Evolutionary conservation across 2,113 vertebrate species (phyloP).

Genomic region (Aix galericulata): DNA sequence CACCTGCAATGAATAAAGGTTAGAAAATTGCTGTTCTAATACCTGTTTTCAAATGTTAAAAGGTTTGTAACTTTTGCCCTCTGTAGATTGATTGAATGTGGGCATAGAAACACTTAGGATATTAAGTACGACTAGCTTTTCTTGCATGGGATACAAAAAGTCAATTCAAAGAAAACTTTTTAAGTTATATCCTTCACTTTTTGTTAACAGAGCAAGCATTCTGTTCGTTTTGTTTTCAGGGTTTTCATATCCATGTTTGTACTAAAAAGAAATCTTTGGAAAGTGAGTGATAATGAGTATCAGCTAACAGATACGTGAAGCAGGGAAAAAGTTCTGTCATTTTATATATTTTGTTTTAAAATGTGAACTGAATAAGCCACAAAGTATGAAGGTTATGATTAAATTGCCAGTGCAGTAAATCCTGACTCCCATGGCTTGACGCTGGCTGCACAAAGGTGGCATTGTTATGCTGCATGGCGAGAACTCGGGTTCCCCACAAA

Average conservation of each 20-base stretch:
- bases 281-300: conserved; percentile 31
- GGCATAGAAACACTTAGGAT: neutral
- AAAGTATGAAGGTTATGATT: conserved; percentile 67
- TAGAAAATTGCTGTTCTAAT: neutral
- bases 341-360: conserved; percentile 43
- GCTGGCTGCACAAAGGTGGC: conserved; percentile 58
- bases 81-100: neutral
- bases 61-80: neutral
- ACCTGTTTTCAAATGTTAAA: neutral
- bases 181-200: neutral
- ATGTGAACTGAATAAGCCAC: conserved; percentile 12
- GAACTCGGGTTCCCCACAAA: conserved; percentile 22
- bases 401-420: conserved; percentile 47
- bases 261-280: neutral
- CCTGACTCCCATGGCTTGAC: conserved; percentile 36
- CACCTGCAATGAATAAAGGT: neutral
- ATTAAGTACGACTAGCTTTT: neutral
- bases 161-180: neutral
- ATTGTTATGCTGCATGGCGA: conserved; percentile 56
- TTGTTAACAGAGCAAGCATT: neutral
- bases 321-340: neutral
- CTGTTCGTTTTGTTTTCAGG: neutral
- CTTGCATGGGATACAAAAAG: neutral
- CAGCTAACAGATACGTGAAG: neutral
- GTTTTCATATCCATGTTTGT: neutral